Percentiles rank a stretch among this genome's conserved stretches.
Evolutionary conservation across 1,140 invertebrate genomes (phyloP).

Genomic region (Micrasema minimum): DNA sequence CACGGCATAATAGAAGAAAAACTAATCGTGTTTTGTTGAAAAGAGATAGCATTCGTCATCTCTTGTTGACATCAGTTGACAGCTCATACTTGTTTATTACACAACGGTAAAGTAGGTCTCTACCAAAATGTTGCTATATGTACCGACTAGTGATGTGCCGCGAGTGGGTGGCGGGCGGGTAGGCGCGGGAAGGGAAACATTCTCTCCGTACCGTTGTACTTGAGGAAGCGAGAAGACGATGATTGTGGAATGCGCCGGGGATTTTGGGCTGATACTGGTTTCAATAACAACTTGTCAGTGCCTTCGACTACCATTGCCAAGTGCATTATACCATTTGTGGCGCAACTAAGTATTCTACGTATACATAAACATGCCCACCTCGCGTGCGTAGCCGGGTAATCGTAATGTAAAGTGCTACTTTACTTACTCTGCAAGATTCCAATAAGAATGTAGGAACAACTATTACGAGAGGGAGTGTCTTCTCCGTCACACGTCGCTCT

Average conservation of each 20-base stretch:
- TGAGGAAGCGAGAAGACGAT: not conserved
- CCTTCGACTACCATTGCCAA: slow-evolving; percentile 6
- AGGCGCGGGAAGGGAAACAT: no score
- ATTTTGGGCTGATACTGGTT: slow-evolving; percentile 28
- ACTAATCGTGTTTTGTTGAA: slow-evolving; percentile 44
- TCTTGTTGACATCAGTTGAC: slow-evolving; percentile 47
- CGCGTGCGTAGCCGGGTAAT: no score
- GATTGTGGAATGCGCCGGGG: slow-evolving; percentile 24
- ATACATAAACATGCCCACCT: no score
- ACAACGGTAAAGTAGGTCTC: slow-evolving; percentile 49
- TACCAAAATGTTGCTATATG: no score
- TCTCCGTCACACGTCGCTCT: no score
- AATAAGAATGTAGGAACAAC: no score
- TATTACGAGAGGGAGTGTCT: no score
- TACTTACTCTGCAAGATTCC: no score
- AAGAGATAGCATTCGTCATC: slow-evolving; percentile 46
- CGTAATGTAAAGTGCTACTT: no score
- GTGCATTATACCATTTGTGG: slow-evolving; percentile 20
- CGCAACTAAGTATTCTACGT: no score
- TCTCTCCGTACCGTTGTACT: no score
- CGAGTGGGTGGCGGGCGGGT: no score
- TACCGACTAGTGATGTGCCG: not conserved
- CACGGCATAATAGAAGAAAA: slow-evolving; percentile 43
- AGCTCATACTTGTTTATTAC: slow-evolving; percentile 48
- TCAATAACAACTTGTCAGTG: slow-evolving; percentile 14